Percentiles rank a stretch among this genome's conserved stretches.
These are phyloP conservation scores for Orchestes rusci DNA, from an alignment of 2,888 invertebrate species.

Conservation along the genomic window DNA sequence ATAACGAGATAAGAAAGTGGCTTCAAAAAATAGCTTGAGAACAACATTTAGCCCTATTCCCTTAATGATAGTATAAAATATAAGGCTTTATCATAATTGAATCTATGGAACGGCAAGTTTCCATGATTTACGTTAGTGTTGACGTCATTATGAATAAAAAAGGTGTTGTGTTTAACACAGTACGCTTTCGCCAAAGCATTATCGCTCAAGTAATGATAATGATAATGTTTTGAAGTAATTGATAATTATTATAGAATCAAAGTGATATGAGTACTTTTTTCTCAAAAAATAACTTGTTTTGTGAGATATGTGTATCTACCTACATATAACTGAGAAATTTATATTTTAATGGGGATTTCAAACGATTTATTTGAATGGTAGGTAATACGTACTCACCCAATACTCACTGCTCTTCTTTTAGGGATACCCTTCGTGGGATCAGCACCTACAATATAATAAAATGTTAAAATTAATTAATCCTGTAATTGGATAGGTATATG, in stretches of 20 bases:
- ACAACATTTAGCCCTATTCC: constrained; percentile 38
- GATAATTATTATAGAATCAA: too few relatives aligned
- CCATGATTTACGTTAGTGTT: constrained; percentile 21
- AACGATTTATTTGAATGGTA: background rate
- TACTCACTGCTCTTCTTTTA: constrained; percentile 71
- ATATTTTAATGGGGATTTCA: background rate
- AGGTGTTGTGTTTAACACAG: too few relatives aligned
- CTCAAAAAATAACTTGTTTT: too few relatives aligned
- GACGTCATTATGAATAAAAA: too few relatives aligned
- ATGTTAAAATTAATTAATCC: too few relatives aligned
- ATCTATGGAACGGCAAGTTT: constrained; percentile 36
- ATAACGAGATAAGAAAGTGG: constrained; percentile 33
- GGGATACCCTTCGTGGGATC: constrained; percentile 74
- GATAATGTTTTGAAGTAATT: too few relatives aligned
- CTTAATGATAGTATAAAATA: constrained; percentile 41
- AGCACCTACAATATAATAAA: constrained; percentile 52
- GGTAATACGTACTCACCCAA: constrained; percentile 59
- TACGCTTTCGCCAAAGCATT: too few relatives aligned
- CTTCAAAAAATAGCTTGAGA: constrained; percentile 29
- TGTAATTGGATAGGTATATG: too few relatives aligned
- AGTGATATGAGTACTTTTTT: too few relatives aligned
- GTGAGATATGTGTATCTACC: too few relatives aligned
- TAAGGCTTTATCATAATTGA: constrained; percentile 44
- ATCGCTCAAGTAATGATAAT: too few relatives aligned
- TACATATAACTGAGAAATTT: background rate